Base-by-base conservation (phyloP, 2,797 vertebrate species). In the Nannoperca obscura region DNA sequence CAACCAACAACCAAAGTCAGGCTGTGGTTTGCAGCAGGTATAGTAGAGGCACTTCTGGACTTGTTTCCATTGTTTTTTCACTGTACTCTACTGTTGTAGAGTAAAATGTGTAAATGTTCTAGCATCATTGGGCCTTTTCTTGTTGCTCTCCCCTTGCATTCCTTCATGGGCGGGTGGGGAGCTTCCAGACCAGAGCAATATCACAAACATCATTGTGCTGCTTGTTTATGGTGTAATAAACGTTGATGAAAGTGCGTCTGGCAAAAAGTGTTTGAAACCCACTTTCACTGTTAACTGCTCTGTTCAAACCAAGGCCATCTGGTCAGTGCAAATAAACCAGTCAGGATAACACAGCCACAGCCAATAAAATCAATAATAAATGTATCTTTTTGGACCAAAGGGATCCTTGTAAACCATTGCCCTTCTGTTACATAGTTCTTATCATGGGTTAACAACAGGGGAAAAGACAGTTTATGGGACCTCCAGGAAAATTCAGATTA, bases 211-310 rank as follows among this genome's bases (percentile, higher is more conserved):
- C 62, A 82, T 54, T 81, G 73, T 70, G 8, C 62, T 44, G 67
- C 65, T 70, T 81, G 77, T 85, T 92, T 88, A 88, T 67, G 57
- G 54, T n/a, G 71, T 42, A 62, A 78, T 92, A 92, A 90, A 88
- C 73, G 76, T 79, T 78, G 69, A 90, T 84, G 70, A 86, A 86
- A 83, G 68, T 72, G 79, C 82, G 78, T 72, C 75, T 81, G 85
- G 77, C 72, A 68, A 74, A 89, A 83, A 90, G 57, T 80, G 83
- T 82, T 82, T 38, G 12, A 40, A 78, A 86, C 71, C 82, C 67
- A 75, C 60, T 83, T 88, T 83, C 65, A 82, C 44, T 58, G 68
- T 78, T 86, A 82, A 83, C 81, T 65, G 74, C 70, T 73, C 80
- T n/a, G 53, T 63, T 88, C 72, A 85, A 84, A 89, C 67, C 76